Percentiles rank a stretch among this genome's conserved stretches.
phyloP scores from a whole-genome alignment of 2,797 vertebrate species.

The Neoniphon sammara region DNA sequence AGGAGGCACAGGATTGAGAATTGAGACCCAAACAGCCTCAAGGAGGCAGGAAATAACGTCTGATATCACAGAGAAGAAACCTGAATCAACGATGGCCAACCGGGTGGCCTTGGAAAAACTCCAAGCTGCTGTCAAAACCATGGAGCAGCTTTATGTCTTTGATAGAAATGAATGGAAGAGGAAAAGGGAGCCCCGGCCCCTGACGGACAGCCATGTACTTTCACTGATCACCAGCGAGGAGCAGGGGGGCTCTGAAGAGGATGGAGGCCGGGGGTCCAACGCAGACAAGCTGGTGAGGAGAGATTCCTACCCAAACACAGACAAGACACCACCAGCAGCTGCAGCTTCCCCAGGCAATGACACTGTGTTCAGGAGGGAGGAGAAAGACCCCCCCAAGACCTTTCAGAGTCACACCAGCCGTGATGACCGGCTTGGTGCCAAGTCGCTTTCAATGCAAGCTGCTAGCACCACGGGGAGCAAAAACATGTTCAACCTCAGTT shows the following conservation, averaged over 20 bases:
- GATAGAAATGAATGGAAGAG: slow-evolving; percentile 93
- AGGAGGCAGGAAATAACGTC: slow-evolving; percentile 78
- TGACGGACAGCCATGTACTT: slow-evolving; percentile 89
- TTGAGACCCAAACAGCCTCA: slow-evolving; percentile 80
- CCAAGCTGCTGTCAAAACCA: slow-evolving; percentile 93
- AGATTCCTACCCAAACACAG: slow-evolving; percentile 70
- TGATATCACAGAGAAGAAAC: slow-evolving; percentile 79
- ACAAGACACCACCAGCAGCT: slow-evolving; percentile 66
- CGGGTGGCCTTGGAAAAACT: slow-evolving; percentile 90
- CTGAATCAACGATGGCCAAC: slow-evolving; percentile 78
- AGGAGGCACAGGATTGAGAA: slow-evolving; percentile 76
- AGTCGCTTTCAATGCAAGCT: slow-evolving; percentile 38
- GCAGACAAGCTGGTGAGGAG: slow-evolving; percentile 57
- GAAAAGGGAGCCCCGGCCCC: slow-evolving; percentile 81
- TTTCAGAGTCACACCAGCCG: slow-evolving; percentile 30
- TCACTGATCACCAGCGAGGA: slow-evolving; percentile 87
- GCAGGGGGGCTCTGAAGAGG: slow-evolving; percentile 55
- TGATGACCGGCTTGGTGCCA: slow-evolving; percentile 49
- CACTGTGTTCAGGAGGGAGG: slow-evolving; percentile 43
- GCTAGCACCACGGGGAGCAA: slow-evolving; percentile 51
- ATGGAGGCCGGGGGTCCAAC: slow-evolving; percentile 21
- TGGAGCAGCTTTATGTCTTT: slow-evolving; percentile 97
- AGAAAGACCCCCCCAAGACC: slow-evolving; percentile 38
- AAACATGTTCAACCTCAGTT: slow-evolving; percentile 57
- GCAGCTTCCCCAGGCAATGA: slow-evolving; percentile 13